These are phyloP conservation scores for Brachylomia viminalis DNA, from an alignment of 2,888 invertebrate species.

Conservation along the genomic window DNA sequence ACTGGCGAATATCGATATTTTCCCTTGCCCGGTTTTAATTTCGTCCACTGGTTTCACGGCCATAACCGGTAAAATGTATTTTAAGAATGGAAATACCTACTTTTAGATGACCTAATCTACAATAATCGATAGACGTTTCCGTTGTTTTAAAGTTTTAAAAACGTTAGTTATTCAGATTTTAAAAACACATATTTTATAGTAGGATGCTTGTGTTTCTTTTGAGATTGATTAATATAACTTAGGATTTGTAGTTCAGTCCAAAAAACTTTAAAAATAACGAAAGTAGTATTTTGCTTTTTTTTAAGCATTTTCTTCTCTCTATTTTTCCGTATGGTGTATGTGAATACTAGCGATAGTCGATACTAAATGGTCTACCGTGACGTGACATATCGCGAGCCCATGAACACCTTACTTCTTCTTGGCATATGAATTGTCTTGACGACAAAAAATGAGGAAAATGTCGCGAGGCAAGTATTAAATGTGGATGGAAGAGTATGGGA, in stretches of 20 bases:
- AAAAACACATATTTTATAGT: not conserved
- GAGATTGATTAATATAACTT: too few relatives aligned
- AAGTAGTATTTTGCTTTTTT: not conserved
- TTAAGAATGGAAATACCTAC: not conserved
- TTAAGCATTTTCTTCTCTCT: rapidly evolving
- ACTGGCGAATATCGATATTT: not conserved
- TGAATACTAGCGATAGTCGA: not conserved
- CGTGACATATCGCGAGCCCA: not conserved
- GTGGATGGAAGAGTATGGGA: not conserved
- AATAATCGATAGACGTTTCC: constrained; percentile 16
- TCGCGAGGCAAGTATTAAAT: not conserved
- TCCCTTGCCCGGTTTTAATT: not conserved
- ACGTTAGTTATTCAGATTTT: not conserved
- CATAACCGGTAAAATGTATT: constrained; percentile 1
- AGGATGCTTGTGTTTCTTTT: not conserved
- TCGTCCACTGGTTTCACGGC: not conserved
- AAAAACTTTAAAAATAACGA: not conserved
- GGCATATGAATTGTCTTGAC: too few relatives aligned
- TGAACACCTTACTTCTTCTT: too few relatives aligned
- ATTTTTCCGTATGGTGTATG: not conserved
- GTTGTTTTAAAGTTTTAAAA: not conserved
- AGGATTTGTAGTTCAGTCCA: too few relatives aligned
- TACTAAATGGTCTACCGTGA: not conserved
- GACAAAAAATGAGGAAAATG: not conserved
- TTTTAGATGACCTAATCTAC: constrained; percentile 29